phyloP scores from a whole-genome alignment of 1,140 invertebrate species.

The Fopius arisanus region DNA sequence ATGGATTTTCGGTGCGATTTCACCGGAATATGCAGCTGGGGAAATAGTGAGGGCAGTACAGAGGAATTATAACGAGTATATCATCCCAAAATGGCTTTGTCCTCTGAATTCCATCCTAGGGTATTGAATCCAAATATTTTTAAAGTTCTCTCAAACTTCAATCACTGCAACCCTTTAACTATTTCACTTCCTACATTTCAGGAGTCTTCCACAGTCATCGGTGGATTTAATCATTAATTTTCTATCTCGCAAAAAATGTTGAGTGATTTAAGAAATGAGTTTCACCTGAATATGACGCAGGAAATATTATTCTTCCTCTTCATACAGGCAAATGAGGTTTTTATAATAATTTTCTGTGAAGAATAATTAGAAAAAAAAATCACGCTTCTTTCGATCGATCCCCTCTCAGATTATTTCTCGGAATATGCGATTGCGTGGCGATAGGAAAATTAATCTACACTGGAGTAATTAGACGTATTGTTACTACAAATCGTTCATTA shows the following conservation, averaged over 20 bases:
- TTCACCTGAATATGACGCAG: background rate
- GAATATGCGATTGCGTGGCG: too few relatives aligned
- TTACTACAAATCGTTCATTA: too few relatives aligned
- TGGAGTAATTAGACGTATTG: too few relatives aligned
- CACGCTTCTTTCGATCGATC: too few relatives aligned
- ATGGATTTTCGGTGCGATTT: conserved; percentile 45
- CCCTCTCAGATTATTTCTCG: too few relatives aligned
- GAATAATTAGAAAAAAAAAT: too few relatives aligned
- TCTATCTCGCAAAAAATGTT: background rate
- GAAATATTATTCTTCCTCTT: background rate
- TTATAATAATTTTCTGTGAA: background rate
- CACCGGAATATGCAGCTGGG: conserved; percentile 44
- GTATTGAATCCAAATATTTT: conserved; percentile 2
- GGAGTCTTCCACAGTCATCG: background rate
- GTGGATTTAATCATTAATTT: background rate
- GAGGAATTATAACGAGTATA: conserved; percentile 50
- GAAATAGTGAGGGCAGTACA: conserved; percentile 49
- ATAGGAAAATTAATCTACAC: too few relatives aligned
- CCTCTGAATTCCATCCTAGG: conserved; percentile 37
- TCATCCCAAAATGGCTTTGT: conserved; percentile 50
- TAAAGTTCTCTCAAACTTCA: too few relatives aligned
- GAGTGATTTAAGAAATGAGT: background rate
- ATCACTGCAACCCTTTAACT: too few relatives aligned
- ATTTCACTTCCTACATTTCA: background rate
- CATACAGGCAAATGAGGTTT: background rate